phyloP scores from a whole-genome alignment of 2,888 invertebrate species.

The Heliconius sara region DNA sequence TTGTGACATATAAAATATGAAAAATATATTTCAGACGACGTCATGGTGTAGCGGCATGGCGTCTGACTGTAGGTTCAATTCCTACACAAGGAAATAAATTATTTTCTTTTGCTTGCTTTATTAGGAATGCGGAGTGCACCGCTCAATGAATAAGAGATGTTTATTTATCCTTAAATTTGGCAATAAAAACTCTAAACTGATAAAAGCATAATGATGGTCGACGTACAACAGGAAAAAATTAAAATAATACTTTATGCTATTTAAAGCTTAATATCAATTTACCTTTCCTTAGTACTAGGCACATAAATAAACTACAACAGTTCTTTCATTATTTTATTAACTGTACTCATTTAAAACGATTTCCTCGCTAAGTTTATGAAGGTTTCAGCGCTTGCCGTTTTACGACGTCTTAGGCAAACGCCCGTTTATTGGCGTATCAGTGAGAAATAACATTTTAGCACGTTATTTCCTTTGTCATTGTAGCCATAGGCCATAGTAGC shows the following conservation, averaged over 20 bases:
- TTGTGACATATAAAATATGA: no score
- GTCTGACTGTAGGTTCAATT: background rate
- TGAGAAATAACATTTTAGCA: conserved; percentile 3
- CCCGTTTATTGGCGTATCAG: conserved; percentile 4
- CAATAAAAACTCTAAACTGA: no score
- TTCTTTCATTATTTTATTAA: conserved; percentile 11
- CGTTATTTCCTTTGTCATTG: no score
- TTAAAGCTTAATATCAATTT: background rate
- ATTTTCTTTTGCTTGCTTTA: background rate
- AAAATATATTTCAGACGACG: no score
- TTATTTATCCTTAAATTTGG: no score
- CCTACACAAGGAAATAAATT: background rate
- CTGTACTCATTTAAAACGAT: conserved; percentile 9
- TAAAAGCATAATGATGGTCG: no score
- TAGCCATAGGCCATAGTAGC: no score
- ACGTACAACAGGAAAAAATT: background rate
- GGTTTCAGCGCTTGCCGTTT: conserved; percentile 12
- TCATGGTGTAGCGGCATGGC: no score
- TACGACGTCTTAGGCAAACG: background rate
- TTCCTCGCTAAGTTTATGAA: conserved; percentile 6
- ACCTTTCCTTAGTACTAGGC: background rate
- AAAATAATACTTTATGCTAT: background rate
- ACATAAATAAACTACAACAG: background rate
- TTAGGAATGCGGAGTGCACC: no score
- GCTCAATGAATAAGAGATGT: no score